Conservation (phyloP, 2,797 vertebrate genomes). For the Passerculus sandwichensis region DNA sequence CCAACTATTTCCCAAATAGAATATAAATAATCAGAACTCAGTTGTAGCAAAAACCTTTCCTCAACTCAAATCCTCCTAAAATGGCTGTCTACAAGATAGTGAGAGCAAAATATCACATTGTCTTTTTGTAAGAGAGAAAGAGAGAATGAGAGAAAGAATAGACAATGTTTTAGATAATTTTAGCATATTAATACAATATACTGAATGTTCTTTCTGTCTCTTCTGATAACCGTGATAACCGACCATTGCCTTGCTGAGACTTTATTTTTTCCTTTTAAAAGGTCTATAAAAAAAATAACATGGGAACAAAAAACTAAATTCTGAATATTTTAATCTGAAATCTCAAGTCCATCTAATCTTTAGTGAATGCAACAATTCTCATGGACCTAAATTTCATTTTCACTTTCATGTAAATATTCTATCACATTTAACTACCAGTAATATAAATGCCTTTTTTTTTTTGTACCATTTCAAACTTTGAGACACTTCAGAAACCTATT, state of each 20-base stretch:
- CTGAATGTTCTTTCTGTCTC: background rate
- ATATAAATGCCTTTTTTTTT: background rate
- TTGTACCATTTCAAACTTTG: background rate
- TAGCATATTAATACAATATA: background rate
- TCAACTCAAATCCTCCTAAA: constrained; percentile 7
- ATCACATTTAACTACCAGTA: background rate
- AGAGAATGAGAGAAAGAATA: background rate
- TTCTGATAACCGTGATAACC: background rate
- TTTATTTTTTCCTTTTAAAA: background rate
- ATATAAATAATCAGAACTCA: background rate
- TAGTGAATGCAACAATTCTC: background rate
- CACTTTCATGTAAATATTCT: background rate
- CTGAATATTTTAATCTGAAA: background rate
- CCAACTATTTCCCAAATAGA: background rate
- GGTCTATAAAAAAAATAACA: background rate
- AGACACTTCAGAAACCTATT: background rate
- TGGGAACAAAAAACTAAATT: background rate
- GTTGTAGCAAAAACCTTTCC: background rate
- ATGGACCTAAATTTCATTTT: background rate
- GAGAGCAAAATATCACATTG: background rate
- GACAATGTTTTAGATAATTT: background rate
- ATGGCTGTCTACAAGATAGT: background rate
- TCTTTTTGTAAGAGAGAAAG: background rate
- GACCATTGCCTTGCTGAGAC: background rate
- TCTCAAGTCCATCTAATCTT: background rate